These are phyloP conservation scores for Suncus etruscus DNA, from an alignment of 2,113 vertebrate genomes.

Conservation along the genomic window DNA sequence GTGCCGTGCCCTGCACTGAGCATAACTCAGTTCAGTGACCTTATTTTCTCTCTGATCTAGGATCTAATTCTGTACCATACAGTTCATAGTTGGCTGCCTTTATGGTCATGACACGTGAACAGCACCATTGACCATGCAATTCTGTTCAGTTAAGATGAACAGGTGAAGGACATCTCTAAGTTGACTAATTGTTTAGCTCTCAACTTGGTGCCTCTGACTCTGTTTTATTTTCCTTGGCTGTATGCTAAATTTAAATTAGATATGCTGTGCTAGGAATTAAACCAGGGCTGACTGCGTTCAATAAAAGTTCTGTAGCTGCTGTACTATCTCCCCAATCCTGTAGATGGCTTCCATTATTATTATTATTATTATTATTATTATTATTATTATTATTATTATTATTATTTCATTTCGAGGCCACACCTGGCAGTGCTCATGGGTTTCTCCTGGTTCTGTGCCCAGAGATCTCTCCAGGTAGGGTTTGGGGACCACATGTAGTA, in stretches of 20 bases:
- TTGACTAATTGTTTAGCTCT: rapidly evolving
- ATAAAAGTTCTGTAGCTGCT: too few species aligned
- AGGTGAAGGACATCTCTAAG: rapidly evolving
- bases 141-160: not conserved
- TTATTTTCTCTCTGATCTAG: constrained; percentile 64
- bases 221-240: not conserved
- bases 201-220: not conserved
- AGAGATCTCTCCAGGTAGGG: too few species aligned
- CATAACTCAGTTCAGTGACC: constrained; percentile 36
- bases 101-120: not conserved
- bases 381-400: too few species aligned
- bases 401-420: too few species aligned
- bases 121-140: not conserved
- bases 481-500: too few species aligned
- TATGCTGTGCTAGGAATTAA: too few species aligned
- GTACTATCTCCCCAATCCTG: too few species aligned
- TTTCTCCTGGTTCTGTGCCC: too few species aligned
- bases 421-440: too few species aligned
- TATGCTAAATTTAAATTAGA: not conserved
- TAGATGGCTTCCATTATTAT: too few species aligned
- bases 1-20: not conserved
- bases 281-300: too few species aligned
- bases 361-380: too few species aligned
- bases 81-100: not conserved
- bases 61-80: constrained; percentile 67